Base-by-base conservation (phyloP, 2,113 vertebrate species). In the Chionomys nivalis region DNA sequence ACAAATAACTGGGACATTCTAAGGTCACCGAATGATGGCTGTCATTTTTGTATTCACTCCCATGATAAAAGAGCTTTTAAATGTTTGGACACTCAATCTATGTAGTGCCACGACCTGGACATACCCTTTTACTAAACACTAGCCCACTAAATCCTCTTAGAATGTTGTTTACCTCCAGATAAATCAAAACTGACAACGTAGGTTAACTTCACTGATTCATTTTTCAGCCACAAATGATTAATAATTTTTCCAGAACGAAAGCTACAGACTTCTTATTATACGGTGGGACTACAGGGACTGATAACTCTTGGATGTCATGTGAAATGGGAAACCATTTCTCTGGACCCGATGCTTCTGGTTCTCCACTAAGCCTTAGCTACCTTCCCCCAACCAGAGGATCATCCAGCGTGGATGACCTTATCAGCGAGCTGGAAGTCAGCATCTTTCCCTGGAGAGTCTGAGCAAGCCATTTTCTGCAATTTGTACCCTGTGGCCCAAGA, bases 131-230 rank as follows among this genome's bases (percentile, higher is more conserved):
- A 97, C 98, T 98, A 98, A 99, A 98, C 98, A 98, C 97, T 97
- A 95, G 96, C 98, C 98, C 98, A 98, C 98, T 98, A 98, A 99
- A 99, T 99, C 98, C 98, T 98, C 98, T 98, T 98, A 98, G 98
- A 98, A 99, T 98, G 98, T 98, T 99, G 98, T 98, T 99, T 99
- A 98, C 98, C 98, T 98, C 98, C 78, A 98, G 98, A 98, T 98
- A 98, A 99, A 98, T 99, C 98, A 99, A 98, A 98, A 97, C 97
- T 98, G 98, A 98, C 98, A 98, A 98, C 97, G 89, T 98, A 98
- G 98, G 98, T 98, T 99, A 98, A 98, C 98, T 98, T 98, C 97
- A 97, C 98, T 98, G 98, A 98, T 98, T 98, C 98, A 98, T 98
- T 98, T 98, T 98, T 99, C 98, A 98, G 94, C 98, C 98, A 98